These are phyloP conservation scores for Dermolepida albohirtum DNA, from an alignment of 2,888 invertebrate species.

Conservation along the genomic window DNA sequence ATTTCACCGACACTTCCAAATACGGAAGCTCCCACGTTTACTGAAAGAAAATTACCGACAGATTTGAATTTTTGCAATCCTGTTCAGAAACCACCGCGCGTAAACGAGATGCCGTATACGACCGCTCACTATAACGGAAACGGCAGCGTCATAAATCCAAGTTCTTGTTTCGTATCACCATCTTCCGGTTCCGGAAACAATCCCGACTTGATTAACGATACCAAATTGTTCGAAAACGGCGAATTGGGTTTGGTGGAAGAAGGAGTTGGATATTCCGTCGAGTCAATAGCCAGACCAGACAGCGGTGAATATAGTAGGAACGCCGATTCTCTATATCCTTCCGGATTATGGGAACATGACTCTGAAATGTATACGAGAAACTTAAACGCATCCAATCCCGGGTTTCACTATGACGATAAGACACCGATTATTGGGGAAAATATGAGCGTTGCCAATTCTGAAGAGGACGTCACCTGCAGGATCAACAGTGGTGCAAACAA, in stretches of 20 bases:
- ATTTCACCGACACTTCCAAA: conserved; percentile 67
- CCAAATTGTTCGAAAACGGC: conserved; percentile 73
- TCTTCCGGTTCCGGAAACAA: conserved; percentile 82
- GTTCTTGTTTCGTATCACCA: conserved; percentile 79
- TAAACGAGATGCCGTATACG: conserved; percentile 76
- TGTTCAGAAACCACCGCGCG: conserved; percentile 77
- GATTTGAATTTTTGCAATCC: conserved; percentile 72
- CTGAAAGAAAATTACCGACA: conserved; percentile 62
- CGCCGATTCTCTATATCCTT: conserved; percentile 81
- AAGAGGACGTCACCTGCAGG: conserved; percentile 75
- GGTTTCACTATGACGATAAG: conserved; percentile 76
- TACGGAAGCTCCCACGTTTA: conserved; percentile 66
- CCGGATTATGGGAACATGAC: conserved; percentile 80
- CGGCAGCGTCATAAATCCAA: conserved; percentile 73
- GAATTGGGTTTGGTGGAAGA: conserved; percentile 60
- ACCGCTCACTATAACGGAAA: conserved; percentile 77
- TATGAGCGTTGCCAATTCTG: conserved; percentile 71
- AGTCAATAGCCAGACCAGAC: conserved; percentile 69
- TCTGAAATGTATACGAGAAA: conserved; percentile 67
- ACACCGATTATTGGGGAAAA: conserved; percentile 79
- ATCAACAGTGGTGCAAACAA: conserved; percentile 63
- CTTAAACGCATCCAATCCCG: conserved; percentile 70
- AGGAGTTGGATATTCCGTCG: conserved; percentile 57
- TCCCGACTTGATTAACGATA: conserved; percentile 88
- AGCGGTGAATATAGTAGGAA: conserved; percentile 85